Percentiles rank a stretch among this genome's conserved stretches.
Evolutionary conservation across 2,113 vertebrate species (phyloP).

Genomic region (Talpa occidentalis): DNA sequence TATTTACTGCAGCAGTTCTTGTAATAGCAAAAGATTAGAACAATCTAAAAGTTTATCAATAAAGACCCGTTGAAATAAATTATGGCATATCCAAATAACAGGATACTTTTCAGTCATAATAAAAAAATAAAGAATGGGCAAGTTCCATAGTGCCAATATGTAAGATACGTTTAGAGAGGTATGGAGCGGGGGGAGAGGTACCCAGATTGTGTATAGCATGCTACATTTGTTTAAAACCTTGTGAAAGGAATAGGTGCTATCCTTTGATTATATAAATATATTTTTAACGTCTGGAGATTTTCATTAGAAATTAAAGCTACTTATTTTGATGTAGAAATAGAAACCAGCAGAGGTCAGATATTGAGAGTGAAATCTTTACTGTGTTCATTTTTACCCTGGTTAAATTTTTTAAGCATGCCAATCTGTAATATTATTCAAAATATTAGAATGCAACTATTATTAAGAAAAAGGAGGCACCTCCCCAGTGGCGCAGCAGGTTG

Average conservation of each 20-base stretch:
- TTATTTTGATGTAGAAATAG: neutral
- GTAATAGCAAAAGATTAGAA: conserved; percentile 11
- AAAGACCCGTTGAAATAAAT: conserved; percentile 44
- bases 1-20: conserved; percentile 54
- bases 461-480: neutral
- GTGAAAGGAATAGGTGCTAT: neutral
- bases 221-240: neutral
- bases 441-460: neutral
- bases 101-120: neutral
- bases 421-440: conserved; percentile 2
- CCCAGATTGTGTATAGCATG: neutral
- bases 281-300: conserved; percentile 39
- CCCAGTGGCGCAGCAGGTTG: too few relatives aligned
- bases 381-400: conserved; percentile 12
- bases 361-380: neutral
- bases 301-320: conserved; percentile 42
- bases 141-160: neutral
- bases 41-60: conserved; percentile 30
- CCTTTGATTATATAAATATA: neutral
- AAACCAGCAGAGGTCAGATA: neutral
- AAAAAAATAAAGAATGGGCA: neutral
- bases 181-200: too few relatives aligned
- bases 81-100: conserved; percentile 1
- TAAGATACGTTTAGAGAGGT: neutral
- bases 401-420: conserved; percentile 48